A percentile compares a stretch with the other conserved stretches of the same genome.
phyloP scores from a whole-genome alignment of 2,113 vertebrate genomes.

The Marmota flaviventris region DNA sequence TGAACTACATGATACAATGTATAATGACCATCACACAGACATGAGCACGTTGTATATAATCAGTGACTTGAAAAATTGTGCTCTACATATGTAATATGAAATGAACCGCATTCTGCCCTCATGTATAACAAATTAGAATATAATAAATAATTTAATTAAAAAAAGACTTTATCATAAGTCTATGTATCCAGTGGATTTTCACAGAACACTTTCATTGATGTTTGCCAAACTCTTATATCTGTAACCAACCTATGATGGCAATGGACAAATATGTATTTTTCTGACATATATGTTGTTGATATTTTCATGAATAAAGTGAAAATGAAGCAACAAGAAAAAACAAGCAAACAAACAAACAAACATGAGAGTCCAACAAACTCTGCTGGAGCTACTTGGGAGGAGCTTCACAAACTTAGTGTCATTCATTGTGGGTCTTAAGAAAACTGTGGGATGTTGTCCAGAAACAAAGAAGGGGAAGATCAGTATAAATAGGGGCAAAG shows the following conservation, averaged over 20 bases:
- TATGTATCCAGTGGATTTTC: neutral
- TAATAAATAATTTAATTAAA: too few species aligned
- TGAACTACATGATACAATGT: neutral
- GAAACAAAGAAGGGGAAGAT: neutral
- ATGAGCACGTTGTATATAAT: neutral
- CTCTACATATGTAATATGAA: too few species aligned
- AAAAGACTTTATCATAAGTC: neutral
- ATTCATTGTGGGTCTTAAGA: neutral
- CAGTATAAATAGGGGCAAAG: neutral
- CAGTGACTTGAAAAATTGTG: too few species aligned
- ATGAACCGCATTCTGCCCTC: too few species aligned
- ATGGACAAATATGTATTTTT: neutral
- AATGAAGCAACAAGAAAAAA: neutral
- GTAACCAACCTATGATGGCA: neutral
- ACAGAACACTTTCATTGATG: neutral
- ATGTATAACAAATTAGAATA: too few species aligned
- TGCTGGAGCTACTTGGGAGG: neutral
- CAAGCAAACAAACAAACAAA: too few species aligned
- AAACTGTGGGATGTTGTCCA: neutral
- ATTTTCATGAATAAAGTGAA: conserved; percentile 48
- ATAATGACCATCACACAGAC: neutral
- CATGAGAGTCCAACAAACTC: neutral
- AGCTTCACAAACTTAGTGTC: neutral
- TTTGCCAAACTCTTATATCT: neutral
- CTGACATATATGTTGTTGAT: neutral